Base-by-base conservation (phyloP, 2,113 vertebrate genomes). In the Xenopus laevis region DNA sequence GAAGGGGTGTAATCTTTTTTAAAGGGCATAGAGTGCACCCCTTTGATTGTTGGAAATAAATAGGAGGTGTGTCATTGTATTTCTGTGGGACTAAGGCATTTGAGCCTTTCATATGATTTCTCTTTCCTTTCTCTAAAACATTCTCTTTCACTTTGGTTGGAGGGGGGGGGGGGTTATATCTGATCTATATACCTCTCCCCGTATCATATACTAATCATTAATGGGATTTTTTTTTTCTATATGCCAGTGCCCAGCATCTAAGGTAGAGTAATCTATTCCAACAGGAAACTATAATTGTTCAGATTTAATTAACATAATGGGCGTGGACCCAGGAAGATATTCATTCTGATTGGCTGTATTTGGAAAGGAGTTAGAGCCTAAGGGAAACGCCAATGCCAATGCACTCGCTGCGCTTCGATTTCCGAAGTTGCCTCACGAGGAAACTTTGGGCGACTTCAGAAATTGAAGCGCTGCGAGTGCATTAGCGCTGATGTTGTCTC, bases 131-230 rank as follows among this genome's bases (percentile, higher is more conserved):
- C 50, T 30, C 5, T 7, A 9, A 7, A 11, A 8, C 6, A 10
- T 18, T 16, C 10, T 45, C 13, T 20, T 4, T 18, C 20, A 4
- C 6, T 61, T 4, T 18, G 57, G 50, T 15, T 50, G 4, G 1
- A 8, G 66, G 30, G 16, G 2, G 47, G 60, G 2, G n/a, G 50
- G 27, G 40, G 46, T 9, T 47, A 47, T 5, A 47, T 47, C 46
- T 47, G 46, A 47, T 47, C 13, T 47, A 23, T 60, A 23, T 18
- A 21, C 18, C 23, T 5, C 17, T 17, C n/a, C 21, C n/a, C 47
- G 52, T 63, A 13, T 67, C 21, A 61, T 57, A 13, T 68, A 74
- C 72, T 74, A 68, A 74, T 58, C 10, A 60, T 60, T 55, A 17
- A 27, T 59, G 20, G 13, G 13, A 20, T 15, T 63, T 44, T 9